phyloP scores from a whole-genome alignment of 2,113 vertebrate genomes.

The Neogale vison region DNA sequence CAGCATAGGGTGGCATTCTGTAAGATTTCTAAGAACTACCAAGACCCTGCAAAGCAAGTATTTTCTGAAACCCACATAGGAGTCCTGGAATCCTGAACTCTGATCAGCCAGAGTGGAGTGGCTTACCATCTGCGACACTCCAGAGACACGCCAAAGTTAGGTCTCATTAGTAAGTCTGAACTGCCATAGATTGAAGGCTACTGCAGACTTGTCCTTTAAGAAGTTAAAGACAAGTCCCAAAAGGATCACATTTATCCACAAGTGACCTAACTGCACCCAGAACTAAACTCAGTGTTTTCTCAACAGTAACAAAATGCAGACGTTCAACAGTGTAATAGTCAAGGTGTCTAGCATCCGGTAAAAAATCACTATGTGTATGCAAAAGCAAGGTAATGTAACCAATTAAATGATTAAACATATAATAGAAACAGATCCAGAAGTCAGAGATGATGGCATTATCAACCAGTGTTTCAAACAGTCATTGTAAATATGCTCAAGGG shows the following conservation, averaged over 20 bases:
- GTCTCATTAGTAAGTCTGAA: neutral
- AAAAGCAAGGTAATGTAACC: neutral
- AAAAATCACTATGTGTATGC: neutral
- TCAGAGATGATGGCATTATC: neutral
- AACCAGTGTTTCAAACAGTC: neutral
- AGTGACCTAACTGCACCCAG: neutral
- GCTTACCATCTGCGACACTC: neutral
- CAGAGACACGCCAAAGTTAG: neutral
- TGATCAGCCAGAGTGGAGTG: accelerated
- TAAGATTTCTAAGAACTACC: no score
- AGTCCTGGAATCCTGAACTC: neutral
- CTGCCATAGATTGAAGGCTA: neutral
- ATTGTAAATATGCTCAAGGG: neutral
- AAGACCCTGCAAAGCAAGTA: accelerated
- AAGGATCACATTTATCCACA: no score
- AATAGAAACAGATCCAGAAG: neutral
- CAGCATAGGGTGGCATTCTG: accelerated
- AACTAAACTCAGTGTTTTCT: neutral
- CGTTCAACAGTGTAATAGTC: no score
- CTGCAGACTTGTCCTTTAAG: neutral
- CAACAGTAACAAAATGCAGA: neutral
- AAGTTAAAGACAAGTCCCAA: neutral
- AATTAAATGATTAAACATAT: neutral
- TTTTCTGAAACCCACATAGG: neutral
- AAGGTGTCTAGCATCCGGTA: neutral